Evolutionary conservation across 2,113 vertebrate species (phyloP).

Genomic region (Marcusenius ussheri): DNA sequence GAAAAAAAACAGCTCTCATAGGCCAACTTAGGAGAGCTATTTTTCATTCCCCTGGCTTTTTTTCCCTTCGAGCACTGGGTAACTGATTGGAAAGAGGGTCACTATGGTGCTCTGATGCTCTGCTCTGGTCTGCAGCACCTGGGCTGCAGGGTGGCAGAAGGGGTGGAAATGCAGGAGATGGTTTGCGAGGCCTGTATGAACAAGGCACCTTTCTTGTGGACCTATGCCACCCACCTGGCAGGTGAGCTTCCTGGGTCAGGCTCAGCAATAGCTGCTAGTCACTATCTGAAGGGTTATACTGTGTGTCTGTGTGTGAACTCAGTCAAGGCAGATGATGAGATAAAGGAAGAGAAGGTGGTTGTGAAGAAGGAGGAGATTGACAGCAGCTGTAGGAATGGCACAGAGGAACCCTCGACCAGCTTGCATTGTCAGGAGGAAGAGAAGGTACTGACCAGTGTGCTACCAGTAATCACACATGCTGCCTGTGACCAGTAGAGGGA

Average conservation of each 20-base stretch:
- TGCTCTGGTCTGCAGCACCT: conserved; percentile 68
- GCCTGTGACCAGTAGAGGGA: conserved; percentile 47
- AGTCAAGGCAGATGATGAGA: conserved; percentile 51
- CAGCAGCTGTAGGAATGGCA: conserved; percentile 15
- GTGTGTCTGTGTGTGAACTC: conserved; percentile 26
- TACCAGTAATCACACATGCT: background rate
- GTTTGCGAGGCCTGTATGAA: conserved; percentile 86
- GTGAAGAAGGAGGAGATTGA: conserved; percentile 3
- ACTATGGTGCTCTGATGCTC: background rate
- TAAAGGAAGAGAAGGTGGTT: conserved; percentile 44
- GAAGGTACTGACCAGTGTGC: conserved; percentile 31
- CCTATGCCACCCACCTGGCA: conserved; percentile 70
- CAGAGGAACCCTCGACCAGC: conserved; percentile 62
- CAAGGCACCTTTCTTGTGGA: conserved; percentile 79
- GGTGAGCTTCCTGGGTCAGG: conserved; percentile 49
- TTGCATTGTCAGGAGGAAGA: conserved; percentile 45
- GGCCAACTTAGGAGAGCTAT: no score
- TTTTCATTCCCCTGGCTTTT: no score
- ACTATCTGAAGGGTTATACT: background rate
- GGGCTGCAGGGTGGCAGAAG: conserved; percentile 66
- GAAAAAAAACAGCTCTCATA: no score
- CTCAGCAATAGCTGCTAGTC: background rate
- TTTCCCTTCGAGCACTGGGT: background rate
- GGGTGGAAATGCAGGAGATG: conserved; percentile 88
- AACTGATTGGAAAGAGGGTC: background rate